phyloP scores from a whole-genome alignment of 2,113 vertebrate species.

The Mionectes macconnelli region DNA sequence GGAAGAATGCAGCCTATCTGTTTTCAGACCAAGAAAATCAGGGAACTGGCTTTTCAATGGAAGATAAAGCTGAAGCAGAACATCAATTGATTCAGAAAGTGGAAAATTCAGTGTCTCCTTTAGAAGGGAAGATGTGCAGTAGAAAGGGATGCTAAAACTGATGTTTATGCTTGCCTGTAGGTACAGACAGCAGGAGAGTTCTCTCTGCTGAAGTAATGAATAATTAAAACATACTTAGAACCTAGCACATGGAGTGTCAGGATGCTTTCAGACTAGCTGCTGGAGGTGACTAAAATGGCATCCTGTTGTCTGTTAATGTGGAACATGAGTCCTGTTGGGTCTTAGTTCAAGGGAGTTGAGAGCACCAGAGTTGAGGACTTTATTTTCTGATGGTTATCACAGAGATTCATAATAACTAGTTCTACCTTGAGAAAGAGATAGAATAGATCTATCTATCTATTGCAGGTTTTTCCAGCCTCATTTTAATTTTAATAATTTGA shows the following conservation, averaged over 20 bases:
- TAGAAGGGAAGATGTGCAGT: not conserved
- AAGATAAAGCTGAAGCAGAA: constrained; percentile 8
- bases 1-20: not conserved
- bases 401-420: not conserved
- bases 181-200: constrained; percentile 1
- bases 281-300: not conserved
- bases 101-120: not conserved
- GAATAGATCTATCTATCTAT: not conserved
- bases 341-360: not conserved
- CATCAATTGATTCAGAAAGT: not conserved
- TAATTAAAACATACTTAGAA: constrained; percentile 41
- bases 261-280: not conserved
- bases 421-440: not conserved
- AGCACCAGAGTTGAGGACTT: not conserved
- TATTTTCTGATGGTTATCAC: not conserved
- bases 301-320: not conserved
- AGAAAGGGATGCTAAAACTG: not conserved
- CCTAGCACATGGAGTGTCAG: not conserved
- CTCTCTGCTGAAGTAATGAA: not conserved
- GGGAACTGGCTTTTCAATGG: not conserved
- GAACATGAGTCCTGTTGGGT: not conserved
- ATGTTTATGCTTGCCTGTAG: not conserved
- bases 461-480: rapidly evolving
- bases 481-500: not conserved
- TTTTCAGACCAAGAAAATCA: not conserved